Conservation (phyloP, 2,113 vertebrate species). For the Callopanchax toddi region DNA sequence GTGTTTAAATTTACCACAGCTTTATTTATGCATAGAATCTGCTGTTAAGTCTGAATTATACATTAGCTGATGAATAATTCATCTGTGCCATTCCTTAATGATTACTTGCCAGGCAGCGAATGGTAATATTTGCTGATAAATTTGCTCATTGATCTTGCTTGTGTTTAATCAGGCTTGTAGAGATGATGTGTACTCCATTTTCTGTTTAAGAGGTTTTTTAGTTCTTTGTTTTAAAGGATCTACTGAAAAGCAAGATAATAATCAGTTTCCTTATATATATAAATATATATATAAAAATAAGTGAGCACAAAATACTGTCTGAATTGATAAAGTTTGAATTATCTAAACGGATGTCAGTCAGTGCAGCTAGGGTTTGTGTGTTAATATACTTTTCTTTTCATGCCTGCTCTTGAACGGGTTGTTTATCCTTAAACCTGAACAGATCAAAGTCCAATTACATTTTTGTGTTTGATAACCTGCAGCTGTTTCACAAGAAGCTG, state of each 20-base stretch:
- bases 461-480: constrained; percentile 52
- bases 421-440: constrained; percentile 47
- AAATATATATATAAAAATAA: constrained; percentile 17
- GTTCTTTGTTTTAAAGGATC: constrained; percentile 25
- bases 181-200: constrained; percentile 50
- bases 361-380: constrained; percentile 14
- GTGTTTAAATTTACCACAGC: constrained; percentile 77
- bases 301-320: too few species aligned
- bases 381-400: constrained; percentile 23
- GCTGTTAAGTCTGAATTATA: constrained; percentile 84
- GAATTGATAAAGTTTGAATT: too few species aligned
- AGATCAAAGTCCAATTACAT: constrained; percentile 65
- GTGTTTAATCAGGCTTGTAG: constrained; percentile 68
- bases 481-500: constrained; percentile 26
- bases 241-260: constrained; percentile 61
- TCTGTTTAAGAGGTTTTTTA: constrained; percentile 19
- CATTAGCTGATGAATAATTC: constrained; percentile 83
- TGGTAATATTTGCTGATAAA: constrained; percentile 81
- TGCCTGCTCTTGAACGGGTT: constrained; percentile 38
- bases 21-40: constrained; percentile 86
- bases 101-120: constrained; percentile 78
- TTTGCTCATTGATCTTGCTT: constrained; percentile 76
- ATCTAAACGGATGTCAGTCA: too few species aligned
- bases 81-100: constrained; percentile 77
- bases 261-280: constrained; percentile 16